Conservation (phyloP, 2,113 vertebrate genomes). For the Tachuris rubrigastra region DNA sequence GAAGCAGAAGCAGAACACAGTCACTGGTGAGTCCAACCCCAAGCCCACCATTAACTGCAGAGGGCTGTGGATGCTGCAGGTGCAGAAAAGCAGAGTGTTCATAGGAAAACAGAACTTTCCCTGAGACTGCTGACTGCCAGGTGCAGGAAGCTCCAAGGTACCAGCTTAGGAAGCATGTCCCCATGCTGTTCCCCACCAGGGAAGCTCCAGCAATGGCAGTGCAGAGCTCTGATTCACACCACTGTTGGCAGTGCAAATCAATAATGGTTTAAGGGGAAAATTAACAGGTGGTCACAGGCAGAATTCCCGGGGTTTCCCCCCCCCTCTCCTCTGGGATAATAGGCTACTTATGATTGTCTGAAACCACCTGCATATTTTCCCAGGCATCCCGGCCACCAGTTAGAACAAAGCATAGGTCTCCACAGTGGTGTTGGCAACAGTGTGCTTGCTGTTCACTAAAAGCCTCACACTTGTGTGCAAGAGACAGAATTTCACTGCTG, state of each 20-base stretch:
- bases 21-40: background rate
- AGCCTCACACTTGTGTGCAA: background rate
- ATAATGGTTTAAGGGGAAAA: background rate
- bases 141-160: background rate
- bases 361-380: slow-evolving; percentile 36
- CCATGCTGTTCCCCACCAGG: background rate
- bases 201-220: background rate
- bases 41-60: background rate
- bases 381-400: background rate
- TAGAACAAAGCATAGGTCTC: background rate
- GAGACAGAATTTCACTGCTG: background rate
- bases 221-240: background rate
- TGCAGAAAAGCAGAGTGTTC: background rate
- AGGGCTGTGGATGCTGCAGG: background rate
- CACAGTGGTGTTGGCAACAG: background rate
- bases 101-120: background rate
- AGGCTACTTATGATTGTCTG: background rate
- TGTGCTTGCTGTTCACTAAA: background rate
- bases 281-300: background rate
- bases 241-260: background rate
- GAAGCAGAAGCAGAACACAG: background rate
- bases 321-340: background rate
- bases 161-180: background rate
- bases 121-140: background rate
- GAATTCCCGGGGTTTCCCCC: background rate